Evolutionary conservation across 2,113 vertebrate genomes (phyloP).

Genomic region (Hemichromis elongatus): DNA sequence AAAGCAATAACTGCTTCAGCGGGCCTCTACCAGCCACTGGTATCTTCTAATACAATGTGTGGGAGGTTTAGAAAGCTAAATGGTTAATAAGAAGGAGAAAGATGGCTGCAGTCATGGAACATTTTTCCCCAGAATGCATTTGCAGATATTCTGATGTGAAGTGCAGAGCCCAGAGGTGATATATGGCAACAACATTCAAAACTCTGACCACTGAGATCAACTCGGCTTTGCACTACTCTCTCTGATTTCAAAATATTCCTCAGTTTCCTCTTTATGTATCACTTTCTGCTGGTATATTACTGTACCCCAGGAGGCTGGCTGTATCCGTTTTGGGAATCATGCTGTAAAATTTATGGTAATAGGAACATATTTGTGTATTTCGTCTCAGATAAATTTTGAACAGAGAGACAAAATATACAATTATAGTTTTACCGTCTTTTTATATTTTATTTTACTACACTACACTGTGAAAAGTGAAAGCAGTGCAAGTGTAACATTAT

Average conservation of each 20-base stretch:
- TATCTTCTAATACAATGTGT: background rate
- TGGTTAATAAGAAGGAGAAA: constrained; percentile 5
- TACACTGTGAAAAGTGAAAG: background rate
- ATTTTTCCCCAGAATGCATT: constrained; percentile 37
- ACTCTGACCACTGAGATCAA: constrained; percentile 19
- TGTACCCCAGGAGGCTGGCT: background rate
- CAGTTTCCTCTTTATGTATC: background rate
- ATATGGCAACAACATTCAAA: constrained; percentile 48
- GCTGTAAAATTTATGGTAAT: background rate
- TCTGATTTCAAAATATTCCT: background rate
- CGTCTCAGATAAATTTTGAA: background rate
- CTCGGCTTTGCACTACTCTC: background rate
- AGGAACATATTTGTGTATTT: background rate
- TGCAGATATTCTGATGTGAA: constrained; percentile 29
- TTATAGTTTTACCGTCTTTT: background rate
- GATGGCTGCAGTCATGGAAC: constrained; percentile 41
- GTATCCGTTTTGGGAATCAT: background rate
- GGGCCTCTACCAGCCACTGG: background rate
- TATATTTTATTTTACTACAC: background rate
- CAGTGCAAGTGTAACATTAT: background rate
- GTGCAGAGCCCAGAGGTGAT: constrained; percentile 42
- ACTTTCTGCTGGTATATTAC: background rate
- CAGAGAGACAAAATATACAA: background rate
- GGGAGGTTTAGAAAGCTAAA: constrained; percentile 12
- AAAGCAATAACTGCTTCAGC: background rate